Evolutionary conservation across 2,888 invertebrate species (phyloP).

Genomic region (Operophtera brumata): DNA sequence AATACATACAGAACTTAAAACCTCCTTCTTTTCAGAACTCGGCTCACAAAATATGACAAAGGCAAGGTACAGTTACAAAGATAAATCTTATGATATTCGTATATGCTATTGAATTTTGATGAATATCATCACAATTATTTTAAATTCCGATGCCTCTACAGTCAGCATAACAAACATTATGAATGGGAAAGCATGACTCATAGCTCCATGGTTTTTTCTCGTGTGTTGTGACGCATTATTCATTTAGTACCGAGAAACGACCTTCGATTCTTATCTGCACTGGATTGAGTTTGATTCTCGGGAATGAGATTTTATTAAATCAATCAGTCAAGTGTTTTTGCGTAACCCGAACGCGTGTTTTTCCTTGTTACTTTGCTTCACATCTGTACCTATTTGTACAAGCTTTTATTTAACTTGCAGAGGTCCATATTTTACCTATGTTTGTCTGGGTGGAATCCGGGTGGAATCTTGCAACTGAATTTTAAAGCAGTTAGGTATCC

Average conservation of each 20-base stretch:
- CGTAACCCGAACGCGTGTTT: background rate
- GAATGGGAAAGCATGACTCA: conserved; percentile 42
- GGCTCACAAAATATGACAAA: too few species aligned
- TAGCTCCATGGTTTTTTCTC: conserved; percentile 26
- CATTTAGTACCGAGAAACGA: conserved; percentile 58
- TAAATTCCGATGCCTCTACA: conserved; percentile 24
- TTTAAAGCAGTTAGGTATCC: too few species aligned
- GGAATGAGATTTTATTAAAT: conserved; percentile 4
- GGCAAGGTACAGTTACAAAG: background rate
- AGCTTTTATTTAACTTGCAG: background rate
- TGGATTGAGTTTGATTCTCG: conserved; percentile 4
- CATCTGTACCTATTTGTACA: background rate
- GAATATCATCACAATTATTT: background rate
- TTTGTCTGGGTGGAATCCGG: too few species aligned
- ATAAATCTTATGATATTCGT: background rate
- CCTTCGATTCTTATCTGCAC: conserved; percentile 29
- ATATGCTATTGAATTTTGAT: background rate
- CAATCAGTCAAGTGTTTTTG: conserved; percentile 1
- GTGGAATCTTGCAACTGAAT: too few species aligned
- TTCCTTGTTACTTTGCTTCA: background rate
- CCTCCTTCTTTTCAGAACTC: too few species aligned
- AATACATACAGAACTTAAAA: too few species aligned
- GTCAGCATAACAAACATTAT: conserved; percentile 24
- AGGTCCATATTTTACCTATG: too few species aligned
- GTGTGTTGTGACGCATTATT: conserved; percentile 46